phyloP scores from a whole-genome alignment of 2,113 vertebrate species.

The Petaurus breviceps region DNA sequence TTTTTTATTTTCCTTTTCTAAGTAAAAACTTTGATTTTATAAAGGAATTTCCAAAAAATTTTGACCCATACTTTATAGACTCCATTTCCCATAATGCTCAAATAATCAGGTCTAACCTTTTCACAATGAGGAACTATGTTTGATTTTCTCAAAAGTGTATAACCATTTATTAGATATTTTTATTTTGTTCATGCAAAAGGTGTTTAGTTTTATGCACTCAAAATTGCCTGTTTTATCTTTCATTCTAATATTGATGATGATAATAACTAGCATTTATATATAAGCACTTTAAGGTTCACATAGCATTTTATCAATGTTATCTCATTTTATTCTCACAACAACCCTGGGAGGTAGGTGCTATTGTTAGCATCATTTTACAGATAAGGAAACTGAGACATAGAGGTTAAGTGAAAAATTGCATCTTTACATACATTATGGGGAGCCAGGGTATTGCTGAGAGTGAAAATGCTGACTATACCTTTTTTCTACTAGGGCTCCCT shows the following conservation, averaged over 20 bases:
- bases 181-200: neutral
- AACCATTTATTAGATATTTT: neutral
- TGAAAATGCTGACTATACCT: neutral
- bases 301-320: neutral
- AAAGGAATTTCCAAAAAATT: neutral
- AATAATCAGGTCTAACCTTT: neutral
- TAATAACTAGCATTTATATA: neutral
- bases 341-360: neutral
- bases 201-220: neutral
- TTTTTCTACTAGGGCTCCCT: neutral
- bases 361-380: neutral
- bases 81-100: neutral
- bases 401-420: neutral
- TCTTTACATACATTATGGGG: neutral
- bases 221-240: neutral
- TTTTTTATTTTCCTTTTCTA: neutral
- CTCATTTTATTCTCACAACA: neutral
- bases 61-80: neutral
- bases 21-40: neutral
- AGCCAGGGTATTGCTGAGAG: neutral
- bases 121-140: neutral
- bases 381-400: neutral
- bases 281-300: neutral
- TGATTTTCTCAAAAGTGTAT: neutral
- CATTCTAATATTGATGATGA: neutral